Percentiles rank a stretch among this genome's conserved stretches.
phyloP scores from a whole-genome alignment of 1,140 invertebrate genomes.

The Piezodorus guildinii region DNA sequence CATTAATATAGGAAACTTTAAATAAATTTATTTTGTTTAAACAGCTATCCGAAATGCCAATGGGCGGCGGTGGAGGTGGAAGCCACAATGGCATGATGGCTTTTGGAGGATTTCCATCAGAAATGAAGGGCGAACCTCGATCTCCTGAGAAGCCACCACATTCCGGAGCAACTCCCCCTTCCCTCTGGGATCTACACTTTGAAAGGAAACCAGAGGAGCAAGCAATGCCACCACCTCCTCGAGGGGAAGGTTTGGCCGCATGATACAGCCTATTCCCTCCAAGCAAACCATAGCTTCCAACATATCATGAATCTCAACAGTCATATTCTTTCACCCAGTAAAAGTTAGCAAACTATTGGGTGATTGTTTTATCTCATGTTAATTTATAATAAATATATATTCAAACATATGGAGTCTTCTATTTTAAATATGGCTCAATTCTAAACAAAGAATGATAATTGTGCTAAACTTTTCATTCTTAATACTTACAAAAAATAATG shows the following conservation, averaged over 20 bases:
- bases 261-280: conserved; percentile 29
- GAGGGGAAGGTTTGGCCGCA: conserved; percentile 42
- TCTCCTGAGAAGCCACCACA: conserved; percentile 26
- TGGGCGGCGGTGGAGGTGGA: conserved; percentile 22
- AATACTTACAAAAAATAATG: no score
- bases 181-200: conserved; percentile 31
- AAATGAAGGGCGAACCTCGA: conserved; percentile 24
- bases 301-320: conserved; percentile 4
- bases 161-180: conserved; percentile 23
- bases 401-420: background rate
- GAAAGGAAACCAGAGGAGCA: conserved; percentile 30
- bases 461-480: no score
- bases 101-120: conserved; percentile 20
- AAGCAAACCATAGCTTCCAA: conserved; percentile 5
- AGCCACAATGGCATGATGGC: conserved; percentile 22
- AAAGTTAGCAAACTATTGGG: background rate
- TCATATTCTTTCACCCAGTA: background rate
- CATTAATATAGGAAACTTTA: no score
- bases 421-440: background rate
- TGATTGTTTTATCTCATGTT: no score
- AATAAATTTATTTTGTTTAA: background rate
- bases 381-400: background rate
- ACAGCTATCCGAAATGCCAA: conserved; percentile 18
- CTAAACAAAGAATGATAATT: background rate
- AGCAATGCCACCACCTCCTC: conserved; percentile 32